A percentile compares a stretch with the other conserved stretches of the same genome.
These are phyloP conservation scores for Hydra vulgaris DNA, from an alignment of 30 jellyfish, hydroid and myxozoan genomes.

Conservation along the genomic window DNA sequence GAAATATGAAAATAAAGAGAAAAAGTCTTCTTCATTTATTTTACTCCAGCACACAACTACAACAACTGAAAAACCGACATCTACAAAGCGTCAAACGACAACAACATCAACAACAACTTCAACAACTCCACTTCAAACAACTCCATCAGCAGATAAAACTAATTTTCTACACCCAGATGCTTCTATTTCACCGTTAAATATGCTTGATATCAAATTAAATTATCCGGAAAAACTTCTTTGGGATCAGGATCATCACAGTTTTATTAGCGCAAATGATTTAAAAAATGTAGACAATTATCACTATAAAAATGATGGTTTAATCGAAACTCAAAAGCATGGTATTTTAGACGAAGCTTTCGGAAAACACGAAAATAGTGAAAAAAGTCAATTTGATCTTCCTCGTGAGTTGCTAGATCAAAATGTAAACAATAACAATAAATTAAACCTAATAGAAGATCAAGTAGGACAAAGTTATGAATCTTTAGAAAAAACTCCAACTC, in stretches of 20 bases:
- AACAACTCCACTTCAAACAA: background rate
- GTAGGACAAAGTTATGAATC: too few relatives aligned
- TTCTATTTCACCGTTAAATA: background rate
- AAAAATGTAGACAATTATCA: slow-evolving; percentile 2
- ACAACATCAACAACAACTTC: background rate
- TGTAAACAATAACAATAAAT: background rate
- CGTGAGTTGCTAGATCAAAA: background rate
- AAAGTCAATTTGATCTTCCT: background rate
- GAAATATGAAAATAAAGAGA: slow-evolving; percentile 1
- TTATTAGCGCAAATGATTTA: slow-evolving; percentile 5
- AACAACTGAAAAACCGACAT: background rate
- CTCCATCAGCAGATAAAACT: background rate
- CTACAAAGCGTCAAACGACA: too few relatives aligned
- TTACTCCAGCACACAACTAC: too few relatives aligned
- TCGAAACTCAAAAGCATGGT: slow-evolving; percentile 7
- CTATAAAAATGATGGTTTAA: background rate
- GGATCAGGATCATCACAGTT: slow-evolving; percentile 5
- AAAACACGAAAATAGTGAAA: slow-evolving; percentile 1
- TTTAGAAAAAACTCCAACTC: background rate
- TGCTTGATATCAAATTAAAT: slow-evolving; percentile 1
- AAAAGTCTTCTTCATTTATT: background rate
- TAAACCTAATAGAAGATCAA: background rate
- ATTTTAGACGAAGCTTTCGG: slow-evolving; percentile 7
- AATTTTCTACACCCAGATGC: background rate
- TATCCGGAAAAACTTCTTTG: slow-evolving; percentile 26